phyloP scores from a whole-genome alignment of 2,113 vertebrate genomes.

The Caretta caretta region DNA sequence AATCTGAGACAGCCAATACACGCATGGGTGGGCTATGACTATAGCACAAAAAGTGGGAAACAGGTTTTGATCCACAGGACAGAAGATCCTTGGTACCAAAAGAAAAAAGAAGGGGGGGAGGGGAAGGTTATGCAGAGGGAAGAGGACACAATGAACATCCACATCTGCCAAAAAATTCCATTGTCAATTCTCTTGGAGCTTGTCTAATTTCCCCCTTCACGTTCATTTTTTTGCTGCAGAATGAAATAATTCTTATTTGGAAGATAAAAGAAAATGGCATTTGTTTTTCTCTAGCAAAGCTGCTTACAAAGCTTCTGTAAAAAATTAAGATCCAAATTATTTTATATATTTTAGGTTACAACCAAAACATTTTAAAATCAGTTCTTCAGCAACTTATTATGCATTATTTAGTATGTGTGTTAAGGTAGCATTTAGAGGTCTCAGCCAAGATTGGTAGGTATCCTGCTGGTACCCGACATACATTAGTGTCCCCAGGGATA shows the following conservation, averaged over 20 bases:
- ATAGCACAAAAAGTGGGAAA: fast-evolving
- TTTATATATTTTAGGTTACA: background rate
- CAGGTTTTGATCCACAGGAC: background rate
- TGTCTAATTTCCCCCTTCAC: fast-evolving
- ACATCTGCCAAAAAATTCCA: background rate
- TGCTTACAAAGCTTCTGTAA: background rate
- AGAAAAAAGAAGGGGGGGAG: background rate
- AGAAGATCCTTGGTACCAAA: background rate
- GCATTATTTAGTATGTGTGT: background rate
- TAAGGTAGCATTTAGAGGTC: background rate
- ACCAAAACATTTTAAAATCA: background rate
- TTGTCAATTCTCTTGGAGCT: fast-evolving
- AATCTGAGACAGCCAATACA: fast-evolving
- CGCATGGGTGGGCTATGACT: background rate
- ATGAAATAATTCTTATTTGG: background rate
- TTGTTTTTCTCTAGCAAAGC: fast-evolving
- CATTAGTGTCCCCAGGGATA: background rate
- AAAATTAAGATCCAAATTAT: background rate
- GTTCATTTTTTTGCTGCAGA: background rate
- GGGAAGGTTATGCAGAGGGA: background rate
- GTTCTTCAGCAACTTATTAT: background rate
- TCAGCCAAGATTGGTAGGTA: too few relatives aligned
- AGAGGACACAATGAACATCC: background rate
- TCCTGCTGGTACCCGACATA: background rate
- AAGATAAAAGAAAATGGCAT: too few relatives aligned